Conservation (phyloP, 2,797 vertebrate species). For the Macroramphosus scolopax region DNA sequence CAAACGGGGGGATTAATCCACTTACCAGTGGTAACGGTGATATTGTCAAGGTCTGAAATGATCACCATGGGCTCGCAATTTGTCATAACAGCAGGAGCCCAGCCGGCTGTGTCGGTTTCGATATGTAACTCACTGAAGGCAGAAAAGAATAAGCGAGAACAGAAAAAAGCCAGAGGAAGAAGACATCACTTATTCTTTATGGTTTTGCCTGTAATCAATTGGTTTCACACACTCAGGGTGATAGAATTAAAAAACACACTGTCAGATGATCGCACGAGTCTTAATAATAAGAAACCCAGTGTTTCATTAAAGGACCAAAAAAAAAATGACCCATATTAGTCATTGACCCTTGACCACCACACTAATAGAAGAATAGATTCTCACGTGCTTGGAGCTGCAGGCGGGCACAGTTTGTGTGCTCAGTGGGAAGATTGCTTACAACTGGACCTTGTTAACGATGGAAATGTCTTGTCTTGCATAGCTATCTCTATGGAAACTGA, state of each 20-base stretch:
- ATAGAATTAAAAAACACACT: no score
- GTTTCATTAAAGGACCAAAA: constrained; percentile 32
- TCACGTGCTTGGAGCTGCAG: constrained; percentile 12
- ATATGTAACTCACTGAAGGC: constrained; percentile 66
- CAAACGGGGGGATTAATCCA: neutral
- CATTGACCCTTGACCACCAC: constrained; percentile 21
- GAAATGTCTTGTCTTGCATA: constrained; percentile 11
- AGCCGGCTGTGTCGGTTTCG: constrained; percentile 62
- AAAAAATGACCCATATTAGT: constrained; percentile 33
- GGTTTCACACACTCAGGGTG: no score
- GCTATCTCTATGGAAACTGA: constrained; percentile 43
- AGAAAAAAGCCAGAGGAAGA: constrained; percentile 1
- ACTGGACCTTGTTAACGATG: constrained; percentile 23
- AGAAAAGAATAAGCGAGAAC: neutral
- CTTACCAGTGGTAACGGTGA: constrained; percentile 76
- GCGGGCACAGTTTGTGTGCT: constrained; percentile 28
- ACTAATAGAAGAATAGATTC: constrained; percentile 55
- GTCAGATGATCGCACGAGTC: neutral
- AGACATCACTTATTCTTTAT: no score
- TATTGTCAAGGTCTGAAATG: constrained; percentile 64
- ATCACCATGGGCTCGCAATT: constrained; percentile 52
- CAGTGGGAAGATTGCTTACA: constrained; percentile 14
- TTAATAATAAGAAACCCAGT: constrained; percentile 18
- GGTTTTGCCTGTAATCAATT: no score
- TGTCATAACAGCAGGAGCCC: constrained; percentile 67